Evolutionary conservation across 2,888 invertebrate species (phyloP).

Genomic region (Ernsta delagoae): DNA sequence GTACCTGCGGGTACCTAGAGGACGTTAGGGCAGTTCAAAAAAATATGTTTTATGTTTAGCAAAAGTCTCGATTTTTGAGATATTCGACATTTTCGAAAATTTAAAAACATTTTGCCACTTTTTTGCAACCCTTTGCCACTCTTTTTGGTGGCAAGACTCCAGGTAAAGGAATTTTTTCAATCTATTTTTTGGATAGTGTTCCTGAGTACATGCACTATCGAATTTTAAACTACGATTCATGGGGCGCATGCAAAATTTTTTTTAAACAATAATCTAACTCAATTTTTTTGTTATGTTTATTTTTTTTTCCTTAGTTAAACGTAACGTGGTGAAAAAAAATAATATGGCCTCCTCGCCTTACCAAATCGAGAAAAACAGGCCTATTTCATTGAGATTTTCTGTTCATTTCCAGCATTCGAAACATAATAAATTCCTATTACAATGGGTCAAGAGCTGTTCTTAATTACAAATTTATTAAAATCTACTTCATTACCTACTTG

Average conservation of each 20-base stretch:
- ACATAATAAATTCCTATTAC: neutral
- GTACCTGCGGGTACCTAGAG: neutral
- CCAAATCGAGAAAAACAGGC: neutral
- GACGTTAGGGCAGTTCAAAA: neutral
- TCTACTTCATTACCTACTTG: no score
- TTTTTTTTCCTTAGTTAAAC: no score
- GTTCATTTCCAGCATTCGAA: neutral
- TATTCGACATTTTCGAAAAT: constrained; percentile 1
- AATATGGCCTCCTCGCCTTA: neutral
- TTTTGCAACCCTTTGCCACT: no score
- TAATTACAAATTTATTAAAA: no score
- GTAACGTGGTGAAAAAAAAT: no score
- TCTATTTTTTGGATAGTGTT: neutral
- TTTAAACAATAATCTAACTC: neutral
- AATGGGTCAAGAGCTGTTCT: neutral
- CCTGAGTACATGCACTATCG: neutral
- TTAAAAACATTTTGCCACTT: no score
- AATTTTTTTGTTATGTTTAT: no score
- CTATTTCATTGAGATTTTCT: neutral
- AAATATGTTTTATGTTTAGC: neutral
- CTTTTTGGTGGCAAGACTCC: no score
- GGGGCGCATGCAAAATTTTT: neutral
- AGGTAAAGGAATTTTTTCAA: neutral
- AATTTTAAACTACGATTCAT: neutral
- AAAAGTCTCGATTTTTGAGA: constrained; percentile 4